Evolutionary conservation across 2,888 invertebrate genomes (phyloP).

Genomic region (Sesamia inferens): DNA sequence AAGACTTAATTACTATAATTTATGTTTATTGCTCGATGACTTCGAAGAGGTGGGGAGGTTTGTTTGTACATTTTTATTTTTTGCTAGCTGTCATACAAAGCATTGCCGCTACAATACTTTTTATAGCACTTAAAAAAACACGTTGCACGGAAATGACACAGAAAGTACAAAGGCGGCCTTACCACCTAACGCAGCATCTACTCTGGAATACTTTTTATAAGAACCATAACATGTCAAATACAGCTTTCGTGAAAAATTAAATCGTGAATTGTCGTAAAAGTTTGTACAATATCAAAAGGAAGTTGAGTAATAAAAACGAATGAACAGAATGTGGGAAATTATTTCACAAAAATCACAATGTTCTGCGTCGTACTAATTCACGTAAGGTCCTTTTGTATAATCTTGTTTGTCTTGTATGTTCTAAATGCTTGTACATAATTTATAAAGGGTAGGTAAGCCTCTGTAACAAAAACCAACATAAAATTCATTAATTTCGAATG

Average conservation of each 20-base stretch:
- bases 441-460: too few relatives aligned
- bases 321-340: not conserved
- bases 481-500: too few relatives aligned
- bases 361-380: constrained; percentile 1
- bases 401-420: not conserved
- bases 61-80: not conserved
- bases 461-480: too few relatives aligned
- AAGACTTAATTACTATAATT: not conserved
- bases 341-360: constrained; percentile 6
- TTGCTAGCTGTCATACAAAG: not conserved
- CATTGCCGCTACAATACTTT: not conserved
- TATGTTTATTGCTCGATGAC: not conserved
- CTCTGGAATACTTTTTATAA: not conserved
- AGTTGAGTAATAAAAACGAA: constrained; percentile 9
- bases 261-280: not conserved
- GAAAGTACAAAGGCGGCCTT: not conserved
- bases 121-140: not conserved
- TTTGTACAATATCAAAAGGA: not conserved
- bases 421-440: too few relatives aligned
- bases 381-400: not conserved
- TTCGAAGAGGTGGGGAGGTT: not conserved
- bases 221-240: not conserved
- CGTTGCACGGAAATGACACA: not conserved
- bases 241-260: not conserved
- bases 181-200: not conserved